Percentiles rank a stretch among this genome's conserved stretches.
Evolutionary conservation across 2,888 invertebrate genomes (phyloP).

Genomic region (Rapana venosa): DNA sequence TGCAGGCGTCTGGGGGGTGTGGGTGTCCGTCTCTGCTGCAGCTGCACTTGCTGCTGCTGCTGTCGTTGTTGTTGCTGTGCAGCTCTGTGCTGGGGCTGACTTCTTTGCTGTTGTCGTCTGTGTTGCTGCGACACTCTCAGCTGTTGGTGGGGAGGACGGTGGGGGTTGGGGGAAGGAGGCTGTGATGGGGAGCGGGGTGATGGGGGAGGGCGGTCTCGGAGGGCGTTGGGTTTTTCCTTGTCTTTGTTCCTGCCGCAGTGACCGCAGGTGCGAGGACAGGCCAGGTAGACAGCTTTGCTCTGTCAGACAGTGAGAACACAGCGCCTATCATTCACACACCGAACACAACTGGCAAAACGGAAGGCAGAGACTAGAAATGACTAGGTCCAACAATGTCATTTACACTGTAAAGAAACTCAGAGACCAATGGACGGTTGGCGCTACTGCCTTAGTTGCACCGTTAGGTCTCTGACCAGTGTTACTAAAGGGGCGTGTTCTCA

Average conservation of each 20-base stretch:
- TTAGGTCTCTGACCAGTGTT: too few relatives aligned
- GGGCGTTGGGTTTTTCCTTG: not conserved
- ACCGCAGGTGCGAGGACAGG: slow-evolving; percentile 40
- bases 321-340: too few relatives aligned
- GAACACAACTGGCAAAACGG: too few relatives aligned
- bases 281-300: slow-evolving; percentile 40
- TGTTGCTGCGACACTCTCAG: not conserved
- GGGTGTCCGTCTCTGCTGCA: not conserved
- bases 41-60: not conserved
- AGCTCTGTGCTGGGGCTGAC: not conserved
- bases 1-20: too few relatives aligned
- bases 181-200: not conserved
- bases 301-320: not conserved
- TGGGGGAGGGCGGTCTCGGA: not conserved
- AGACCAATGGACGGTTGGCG: too few relatives aligned
- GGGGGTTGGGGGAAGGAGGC: not conserved
- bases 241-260: slow-evolving; percentile 25
- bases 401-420: too few relatives aligned
- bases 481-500: not conserved
- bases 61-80: not conserved
- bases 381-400: too few relatives aligned
- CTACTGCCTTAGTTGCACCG: too few relatives aligned
- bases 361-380: too few relatives aligned
- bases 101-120: not conserved
- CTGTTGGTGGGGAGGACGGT: not conserved